Evolutionary conservation across 2,888 invertebrate genomes (phyloP), one percentile per base, ranked within the genome.

Genomic region (Lacanobia oleracea): DNA sequence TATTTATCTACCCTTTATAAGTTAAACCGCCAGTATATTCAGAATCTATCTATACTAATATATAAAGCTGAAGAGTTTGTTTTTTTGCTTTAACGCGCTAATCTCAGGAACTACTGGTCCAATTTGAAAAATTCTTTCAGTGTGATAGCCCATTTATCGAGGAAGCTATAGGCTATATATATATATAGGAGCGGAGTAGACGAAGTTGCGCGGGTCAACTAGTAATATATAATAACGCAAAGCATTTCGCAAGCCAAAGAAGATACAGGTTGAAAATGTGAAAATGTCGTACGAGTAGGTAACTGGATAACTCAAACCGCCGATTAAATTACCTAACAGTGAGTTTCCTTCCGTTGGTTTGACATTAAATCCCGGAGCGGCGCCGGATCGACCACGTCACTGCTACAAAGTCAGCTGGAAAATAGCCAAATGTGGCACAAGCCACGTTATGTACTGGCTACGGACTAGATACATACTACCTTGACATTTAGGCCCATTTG

Each of bases 401-500:
- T 61, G 56, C 57, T 73, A 77, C 75, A 75, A 72, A 77, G 78
- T 60, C 63, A 50, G 63, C 83, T 86, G 85, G 85, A 86, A 65
- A 64, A 77, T 70, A 77, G 86, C 85, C 85, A 86, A 85, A 84
- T 71, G 77, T 83, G 75, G 82, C 66, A 27, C 69, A 74, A 67
- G 62, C 79, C 65, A 67, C 64, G 64, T 72, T 79, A 83, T 82
- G 51, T 77, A 80, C 77, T 74, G 75, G 67, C 74, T 77, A 66
- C 82, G 72, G 67, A 77, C 68, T 69, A 71, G 71, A 84, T 82
- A 72, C 67, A 66, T 75, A 73, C 53, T 77, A 71, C 84, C 85
- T 85, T 86, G 85, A 85, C 86, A 84, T 86, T 86, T 82, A 61
- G 53, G 43, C 43, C 63, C 67, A 68, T 83, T 79, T 83, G 40